Evolutionary conservation across 2,113 vertebrate genomes (phyloP).

Genomic region (Microcebus lehilahytsara): DNA sequence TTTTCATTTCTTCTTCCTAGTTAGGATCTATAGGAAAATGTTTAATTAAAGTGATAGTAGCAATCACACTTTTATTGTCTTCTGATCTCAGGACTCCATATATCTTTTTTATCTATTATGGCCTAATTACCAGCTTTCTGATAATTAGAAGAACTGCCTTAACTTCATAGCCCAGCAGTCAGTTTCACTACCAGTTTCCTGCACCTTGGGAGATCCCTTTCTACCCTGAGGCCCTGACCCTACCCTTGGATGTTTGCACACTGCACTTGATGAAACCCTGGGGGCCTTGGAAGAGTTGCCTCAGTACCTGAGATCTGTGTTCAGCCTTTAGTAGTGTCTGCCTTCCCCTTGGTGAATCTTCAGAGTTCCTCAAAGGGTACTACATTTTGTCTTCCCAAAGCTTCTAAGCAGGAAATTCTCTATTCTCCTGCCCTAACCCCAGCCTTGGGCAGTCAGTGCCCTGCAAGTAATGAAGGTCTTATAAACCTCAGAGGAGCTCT

Average conservation of each 20-base stretch:
- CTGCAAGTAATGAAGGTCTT: not conserved
- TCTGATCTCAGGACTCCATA: not conserved
- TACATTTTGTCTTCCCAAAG: not conserved
- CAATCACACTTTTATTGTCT: not conserved
- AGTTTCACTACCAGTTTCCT: not conserved
- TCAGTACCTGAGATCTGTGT: no score
- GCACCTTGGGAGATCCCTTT: not conserved
- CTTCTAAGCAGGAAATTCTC: not conserved
- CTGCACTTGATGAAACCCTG: no score
- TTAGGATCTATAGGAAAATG: not conserved
- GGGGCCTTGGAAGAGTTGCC: no score
- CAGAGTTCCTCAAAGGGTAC: not conserved
- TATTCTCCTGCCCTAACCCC: not conserved
- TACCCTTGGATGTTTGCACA: no score
- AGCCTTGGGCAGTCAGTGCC: not conserved
- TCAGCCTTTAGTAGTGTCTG: not conserved
- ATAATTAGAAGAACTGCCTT: not conserved
- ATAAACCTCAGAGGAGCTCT: not conserved
- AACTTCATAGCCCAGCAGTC: not conserved
- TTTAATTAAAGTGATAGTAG: not conserved
- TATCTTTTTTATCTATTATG: not conserved
- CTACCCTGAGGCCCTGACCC: not conserved
- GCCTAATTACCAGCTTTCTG: not conserved
- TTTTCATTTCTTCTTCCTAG: not conserved
- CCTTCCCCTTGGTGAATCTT: not conserved